Evolutionary conservation across 2,797 vertebrate genomes (phyloP).

Genomic region (Pseudochromis fuscus): DNA sequence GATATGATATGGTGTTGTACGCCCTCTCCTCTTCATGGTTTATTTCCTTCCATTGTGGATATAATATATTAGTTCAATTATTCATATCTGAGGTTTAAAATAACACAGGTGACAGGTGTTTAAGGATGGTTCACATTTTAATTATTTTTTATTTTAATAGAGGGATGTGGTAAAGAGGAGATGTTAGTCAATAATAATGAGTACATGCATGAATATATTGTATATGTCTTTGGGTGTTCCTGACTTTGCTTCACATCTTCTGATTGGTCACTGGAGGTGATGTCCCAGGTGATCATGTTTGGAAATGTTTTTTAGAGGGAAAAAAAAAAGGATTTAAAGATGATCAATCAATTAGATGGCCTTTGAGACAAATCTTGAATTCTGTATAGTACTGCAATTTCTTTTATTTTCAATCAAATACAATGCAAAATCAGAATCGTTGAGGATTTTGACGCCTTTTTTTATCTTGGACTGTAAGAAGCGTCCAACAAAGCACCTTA

Average conservation of each 20-base stretch:
- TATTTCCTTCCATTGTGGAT: slow-evolving; percentile 31
- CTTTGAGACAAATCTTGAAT: slow-evolving; percentile 56
- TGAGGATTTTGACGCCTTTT: slow-evolving; percentile 75
- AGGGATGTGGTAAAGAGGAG: slow-evolving; percentile 25
- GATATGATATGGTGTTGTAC: slow-evolving; percentile 33
- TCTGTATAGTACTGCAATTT: slow-evolving; percentile 41
- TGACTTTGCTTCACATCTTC: slow-evolving; percentile 54
- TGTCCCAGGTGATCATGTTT: slow-evolving; percentile 67
- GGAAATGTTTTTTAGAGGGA: slow-evolving; percentile 25
- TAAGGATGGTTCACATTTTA: slow-evolving; percentile 19
- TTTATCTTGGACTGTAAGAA: slow-evolving; percentile 57
- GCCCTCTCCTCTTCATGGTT: slow-evolving; percentile 31
- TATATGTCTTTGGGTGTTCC: slow-evolving; percentile 57
- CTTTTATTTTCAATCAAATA: slow-evolving; percentile 33
- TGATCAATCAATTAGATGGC: slow-evolving; percentile 52
- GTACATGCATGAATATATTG: slow-evolving; percentile 67
- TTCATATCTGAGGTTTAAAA: slow-evolving; percentile 52
- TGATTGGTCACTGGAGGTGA: slow-evolving; percentile 69
- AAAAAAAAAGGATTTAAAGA: slow-evolving; percentile 24
- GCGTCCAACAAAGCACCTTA: slow-evolving; percentile 76
- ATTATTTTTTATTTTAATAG: slow-evolving; percentile 20
- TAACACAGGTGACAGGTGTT: slow-evolving; percentile 18
- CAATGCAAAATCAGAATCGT: slow-evolving; percentile 66
- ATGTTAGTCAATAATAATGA: slow-evolving; percentile 27
- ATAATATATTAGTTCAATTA: slow-evolving; percentile 30